Evolutionary conservation across 2,113 vertebrate genomes (phyloP).

Genomic region (Alectura lathami): DNA sequence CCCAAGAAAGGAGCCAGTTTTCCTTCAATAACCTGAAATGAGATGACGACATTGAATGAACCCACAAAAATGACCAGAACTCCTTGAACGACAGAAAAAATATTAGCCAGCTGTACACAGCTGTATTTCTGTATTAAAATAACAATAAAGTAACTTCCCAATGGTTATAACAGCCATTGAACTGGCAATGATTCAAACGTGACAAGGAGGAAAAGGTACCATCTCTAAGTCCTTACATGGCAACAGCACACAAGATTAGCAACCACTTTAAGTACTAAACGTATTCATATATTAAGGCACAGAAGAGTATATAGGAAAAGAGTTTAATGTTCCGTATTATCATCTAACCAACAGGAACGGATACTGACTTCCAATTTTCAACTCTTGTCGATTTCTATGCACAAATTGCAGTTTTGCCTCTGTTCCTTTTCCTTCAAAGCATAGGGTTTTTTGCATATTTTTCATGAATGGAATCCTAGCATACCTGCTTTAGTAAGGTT

Average conservation of each 20-base stretch:
- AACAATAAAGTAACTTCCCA: not conserved
- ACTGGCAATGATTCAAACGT: not conserved
- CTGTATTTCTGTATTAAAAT: not conserved
- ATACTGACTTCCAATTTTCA: not conserved
- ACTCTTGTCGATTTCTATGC: not conserved
- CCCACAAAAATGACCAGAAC: not conserved
- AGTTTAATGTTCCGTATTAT: not conserved
- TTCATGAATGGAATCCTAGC: not conserved
- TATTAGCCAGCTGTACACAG: not conserved
- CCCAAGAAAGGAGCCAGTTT: conserved; percentile 95
- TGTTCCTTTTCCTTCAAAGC: not conserved
- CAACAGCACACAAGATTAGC: not conserved
- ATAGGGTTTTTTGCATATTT: not conserved
- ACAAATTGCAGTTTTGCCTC: not conserved
- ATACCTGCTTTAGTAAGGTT: not conserved
- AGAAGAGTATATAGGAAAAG: not conserved
- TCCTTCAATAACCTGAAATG: conserved; percentile 93
- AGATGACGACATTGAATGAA: not conserved
- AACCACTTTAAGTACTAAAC: not conserved
- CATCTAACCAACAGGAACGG: not conserved
- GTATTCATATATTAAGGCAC: not conserved
- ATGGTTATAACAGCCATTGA: not conserved
- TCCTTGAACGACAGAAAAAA: conserved; percentile 3
- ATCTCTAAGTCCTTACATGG: not conserved
- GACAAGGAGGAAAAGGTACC: not conserved